Conservation (phyloP, 2,797 vertebrate genomes). For the Triplophysa yarkandensis region DNA sequence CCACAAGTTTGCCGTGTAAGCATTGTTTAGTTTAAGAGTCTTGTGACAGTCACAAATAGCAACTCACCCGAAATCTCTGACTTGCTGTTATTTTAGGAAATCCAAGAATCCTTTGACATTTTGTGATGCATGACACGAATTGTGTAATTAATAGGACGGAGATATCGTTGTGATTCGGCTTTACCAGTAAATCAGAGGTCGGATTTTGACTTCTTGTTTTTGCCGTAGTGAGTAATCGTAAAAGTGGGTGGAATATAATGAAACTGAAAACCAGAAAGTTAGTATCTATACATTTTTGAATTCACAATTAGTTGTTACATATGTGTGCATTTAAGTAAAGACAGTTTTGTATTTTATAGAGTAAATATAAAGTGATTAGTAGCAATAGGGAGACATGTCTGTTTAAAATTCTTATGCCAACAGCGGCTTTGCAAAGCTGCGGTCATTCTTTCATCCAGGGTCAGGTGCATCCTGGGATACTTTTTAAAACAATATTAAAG, state of each 20-base stretch:
- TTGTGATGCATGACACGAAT: constrained; percentile 35
- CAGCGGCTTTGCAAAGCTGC: not conserved
- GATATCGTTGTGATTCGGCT: constrained; percentile 47
- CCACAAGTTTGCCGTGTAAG: not conserved
- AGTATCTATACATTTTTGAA: constrained; percentile 23
- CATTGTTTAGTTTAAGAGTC: constrained; percentile 10
- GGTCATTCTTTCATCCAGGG: not conserved
- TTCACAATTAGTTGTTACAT: constrained; percentile 1
- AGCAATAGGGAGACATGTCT: too few relatives aligned
- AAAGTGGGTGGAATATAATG: not conserved
- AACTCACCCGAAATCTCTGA: constrained; percentile 11
- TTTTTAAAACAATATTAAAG: constrained; percentile 1
- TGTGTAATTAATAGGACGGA: constrained; percentile 50
- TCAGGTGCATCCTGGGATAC: not conserved
- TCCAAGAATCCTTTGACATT: constrained; percentile 42
- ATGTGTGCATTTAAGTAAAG: too few relatives aligned
- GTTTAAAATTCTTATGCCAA: not conserved
- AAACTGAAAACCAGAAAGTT: constrained; percentile 5
- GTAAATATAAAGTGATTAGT: too few relatives aligned
- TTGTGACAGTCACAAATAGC: constrained; percentile 37
- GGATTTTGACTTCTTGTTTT: not conserved
- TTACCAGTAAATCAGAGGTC: constrained; percentile 12
- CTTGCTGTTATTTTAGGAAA: constrained; percentile 38
- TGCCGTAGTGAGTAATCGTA: not conserved
- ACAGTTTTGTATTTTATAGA: too few relatives aligned